Percentiles rank a stretch among this genome's conserved stretches.
These are phyloP conservation scores for Nomada fucata DNA, from an alignment of 2,888 invertebrate species.

Conservation along the genomic window DNA sequence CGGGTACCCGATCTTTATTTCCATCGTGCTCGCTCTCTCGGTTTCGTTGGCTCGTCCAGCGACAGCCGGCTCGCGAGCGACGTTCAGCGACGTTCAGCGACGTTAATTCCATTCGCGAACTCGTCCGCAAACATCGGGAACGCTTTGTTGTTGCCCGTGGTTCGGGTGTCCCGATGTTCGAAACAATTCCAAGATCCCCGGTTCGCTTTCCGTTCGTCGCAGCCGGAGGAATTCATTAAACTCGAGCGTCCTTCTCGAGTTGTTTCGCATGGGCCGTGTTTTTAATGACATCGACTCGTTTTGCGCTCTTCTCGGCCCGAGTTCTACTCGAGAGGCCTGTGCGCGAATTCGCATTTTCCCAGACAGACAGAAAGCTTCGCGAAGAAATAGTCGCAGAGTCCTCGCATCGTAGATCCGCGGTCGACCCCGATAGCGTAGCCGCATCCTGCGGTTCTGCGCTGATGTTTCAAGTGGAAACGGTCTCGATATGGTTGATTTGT, in stretches of 20 bases:
- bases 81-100: too few relatives aligned
- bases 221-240: too few relatives aligned
- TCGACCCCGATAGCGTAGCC: neutral
- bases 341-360: neutral
- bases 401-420: neutral
- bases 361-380: too few relatives aligned
- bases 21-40: slow-evolving; percentile 28
- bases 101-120: too few relatives aligned
- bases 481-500: slow-evolving; percentile 20
- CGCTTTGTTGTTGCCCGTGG: too few relatives aligned
- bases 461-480: neutral
- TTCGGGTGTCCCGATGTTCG: too few relatives aligned
- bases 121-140: too few relatives aligned
- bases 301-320: neutral
- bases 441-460: neutral
- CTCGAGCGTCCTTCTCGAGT: too few relatives aligned
- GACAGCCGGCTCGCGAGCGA: too few relatives aligned
- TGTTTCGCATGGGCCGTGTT: neutral
- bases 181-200: too few relatives aligned
- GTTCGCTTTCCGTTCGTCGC: too few relatives aligned
- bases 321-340: neutral
- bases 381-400: neutral
- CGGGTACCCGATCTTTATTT: slow-evolving; percentile 38
- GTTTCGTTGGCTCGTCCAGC: neutral
- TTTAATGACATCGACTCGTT: slow-evolving; percentile 26